A percentile compares a stretch with the other conserved stretches of the same genome.
Conservation (phyloP, 1,140 invertebrate species). For the Potamilus streckersoni region DNA sequence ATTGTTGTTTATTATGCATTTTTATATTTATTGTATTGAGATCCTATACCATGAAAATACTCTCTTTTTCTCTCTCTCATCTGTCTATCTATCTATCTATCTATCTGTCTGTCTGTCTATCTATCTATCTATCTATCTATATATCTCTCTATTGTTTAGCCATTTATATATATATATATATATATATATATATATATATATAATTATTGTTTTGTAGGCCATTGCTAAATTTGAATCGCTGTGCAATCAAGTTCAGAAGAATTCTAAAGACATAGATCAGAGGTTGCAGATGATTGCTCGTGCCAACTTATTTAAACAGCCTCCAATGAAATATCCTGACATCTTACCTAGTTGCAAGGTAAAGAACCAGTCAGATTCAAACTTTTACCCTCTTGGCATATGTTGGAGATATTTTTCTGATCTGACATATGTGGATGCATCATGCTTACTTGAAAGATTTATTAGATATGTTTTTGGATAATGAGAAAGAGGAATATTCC, state of each 20-base stretch:
- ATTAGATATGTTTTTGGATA: no score
- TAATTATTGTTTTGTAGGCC: constrained; percentile 55
- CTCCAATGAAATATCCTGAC: constrained; percentile 55
- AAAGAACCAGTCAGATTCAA: neutral
- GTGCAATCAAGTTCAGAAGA: constrained; percentile 81
- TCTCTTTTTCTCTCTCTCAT: neutral
- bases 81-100: neutral
- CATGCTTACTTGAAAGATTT: no score
- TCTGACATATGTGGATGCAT: no score
- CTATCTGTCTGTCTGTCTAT: no score
- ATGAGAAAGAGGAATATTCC: no score
- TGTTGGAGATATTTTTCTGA: no score
- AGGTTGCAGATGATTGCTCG: constrained; percentile 62
- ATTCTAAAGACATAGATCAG: constrained; percentile 77
- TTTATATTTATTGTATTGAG: neutral
- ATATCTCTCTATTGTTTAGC: no score
- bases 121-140: no score
- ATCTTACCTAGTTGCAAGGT: constrained; percentile 63
- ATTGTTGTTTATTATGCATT: neutral
- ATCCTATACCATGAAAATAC: neutral
- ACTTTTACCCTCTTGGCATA: no score
- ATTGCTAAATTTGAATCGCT: constrained; percentile 74
- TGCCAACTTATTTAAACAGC: constrained; percentile 64
- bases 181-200: no score
- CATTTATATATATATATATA: no score